Evolutionary conservation across 2,113 vertebrate species (phyloP).

Genomic region (Ardeotis arabs): DNA sequence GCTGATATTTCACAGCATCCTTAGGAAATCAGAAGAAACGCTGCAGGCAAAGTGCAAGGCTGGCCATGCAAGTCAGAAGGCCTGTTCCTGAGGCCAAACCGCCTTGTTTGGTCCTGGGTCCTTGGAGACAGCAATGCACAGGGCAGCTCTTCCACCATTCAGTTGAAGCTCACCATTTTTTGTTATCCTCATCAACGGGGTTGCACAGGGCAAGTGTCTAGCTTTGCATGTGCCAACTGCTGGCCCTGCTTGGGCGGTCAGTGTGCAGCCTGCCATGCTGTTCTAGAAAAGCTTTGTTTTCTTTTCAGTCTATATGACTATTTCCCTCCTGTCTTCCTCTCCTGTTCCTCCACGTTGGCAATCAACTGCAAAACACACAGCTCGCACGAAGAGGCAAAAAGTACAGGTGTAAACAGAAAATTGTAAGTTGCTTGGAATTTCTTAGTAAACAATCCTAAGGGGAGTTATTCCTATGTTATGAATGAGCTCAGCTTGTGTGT

Average conservation of each 20-base stretch:
- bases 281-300: background rate
- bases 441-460: background rate
- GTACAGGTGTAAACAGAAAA: background rate
- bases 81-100: background rate
- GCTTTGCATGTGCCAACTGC: background rate
- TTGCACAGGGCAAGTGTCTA: background rate
- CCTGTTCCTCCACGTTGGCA: background rate
- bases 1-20: background rate
- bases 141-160: background rate
- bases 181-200: too few relatives aligned
- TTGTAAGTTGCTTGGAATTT: background rate
- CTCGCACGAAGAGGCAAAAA: background rate
- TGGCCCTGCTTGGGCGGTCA: background rate
- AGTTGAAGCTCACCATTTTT: background rate
- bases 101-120: background rate
- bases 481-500: background rate
- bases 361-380: background rate
- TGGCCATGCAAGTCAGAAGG: background rate
- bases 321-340: background rate
- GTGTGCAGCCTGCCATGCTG: background rate
- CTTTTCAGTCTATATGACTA: background rate
- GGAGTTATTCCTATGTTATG: background rate
- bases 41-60: background rate
- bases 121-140: background rate
- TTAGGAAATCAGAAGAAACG: fast-evolving